Evolutionary conservation across 2,797 vertebrate species (phyloP), one percentile per base, ranked within the genome.

Genomic region (Mastacembelus armatus): DNA sequence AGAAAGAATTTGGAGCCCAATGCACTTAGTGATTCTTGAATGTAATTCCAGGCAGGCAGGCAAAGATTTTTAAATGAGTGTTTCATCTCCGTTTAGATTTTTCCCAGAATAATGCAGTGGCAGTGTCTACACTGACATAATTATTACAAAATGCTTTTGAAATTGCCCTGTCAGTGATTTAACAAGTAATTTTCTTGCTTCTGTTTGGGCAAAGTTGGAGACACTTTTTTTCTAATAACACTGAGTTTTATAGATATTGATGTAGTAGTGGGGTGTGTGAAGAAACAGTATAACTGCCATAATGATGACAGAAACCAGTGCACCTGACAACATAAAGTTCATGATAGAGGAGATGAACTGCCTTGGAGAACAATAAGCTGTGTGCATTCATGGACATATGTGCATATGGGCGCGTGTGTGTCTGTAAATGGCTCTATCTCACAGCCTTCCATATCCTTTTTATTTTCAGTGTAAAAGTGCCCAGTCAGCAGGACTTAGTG

Each of bases 401-500:
- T 22, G 27, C 35, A 29, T 51, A 33, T 55, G 18, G 16, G 39
- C 16, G 15, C 54, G 16, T 39, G 39, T 54, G 55, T 66, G 42
- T 40, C 33, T 40, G 47, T 42, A 57, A 87, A 80, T 73, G 56
- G 35, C 30, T 74, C 32, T 56, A 40, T 81, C 66, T 57, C 56
- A 63, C 22, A 5, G 58, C 29, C 42, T 74, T 7, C 40, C 30
- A 39, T 50, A n/a, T 38, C 45, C 4, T 39, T 58, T 75, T 72
- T 83, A 66, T 78, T 66, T 77, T 71, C 68, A 26, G 42, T 56
- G 52, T 66, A 27, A 72, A 84, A 77, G 67, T 55, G 78, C 32
- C 43, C 33, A 71, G 78, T 88, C 84, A 86, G 84, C 83, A 82
- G 60, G 80, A 71, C 57, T 80, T 71, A 38, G 48, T 62, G 63